These are phyloP conservation scores for Mesorhabditis spiculigera DNA, from an alignment of 2,888 invertebrate species.

Conservation along the genomic window DNA sequence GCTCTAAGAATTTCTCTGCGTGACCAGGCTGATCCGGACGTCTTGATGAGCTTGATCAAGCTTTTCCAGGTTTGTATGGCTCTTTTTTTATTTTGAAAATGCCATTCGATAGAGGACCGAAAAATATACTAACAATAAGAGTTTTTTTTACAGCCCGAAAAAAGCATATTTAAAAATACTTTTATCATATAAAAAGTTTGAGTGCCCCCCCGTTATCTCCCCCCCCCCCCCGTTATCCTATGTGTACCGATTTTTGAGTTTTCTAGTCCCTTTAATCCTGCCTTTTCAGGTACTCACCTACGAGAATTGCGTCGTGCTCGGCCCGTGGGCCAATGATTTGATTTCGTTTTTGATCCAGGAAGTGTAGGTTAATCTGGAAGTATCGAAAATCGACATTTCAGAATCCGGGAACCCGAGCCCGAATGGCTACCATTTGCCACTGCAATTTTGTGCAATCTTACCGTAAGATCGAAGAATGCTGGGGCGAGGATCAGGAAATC, in stretches of 20 bases:
- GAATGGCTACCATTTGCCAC: conserved; percentile 53
- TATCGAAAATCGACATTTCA: too few relatives aligned
- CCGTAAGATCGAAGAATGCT: conserved; percentile 43
- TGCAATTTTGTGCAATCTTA: conserved; percentile 51
- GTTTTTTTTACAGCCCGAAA: too few relatives aligned
- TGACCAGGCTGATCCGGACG: conserved; percentile 50
- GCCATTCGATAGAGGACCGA: too few relatives aligned
- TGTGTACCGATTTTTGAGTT: not conserved
- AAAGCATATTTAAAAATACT: too few relatives aligned
- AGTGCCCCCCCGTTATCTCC: too few relatives aligned
- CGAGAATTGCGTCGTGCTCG: conserved; percentile 36
- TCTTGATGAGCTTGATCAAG: conserved; percentile 47
- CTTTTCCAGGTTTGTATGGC: conserved; percentile 31
- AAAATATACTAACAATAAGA: too few relatives aligned
- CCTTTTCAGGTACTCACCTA: conserved; percentile 39
- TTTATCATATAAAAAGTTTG: too few relatives aligned
- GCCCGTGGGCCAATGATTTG: conserved; percentile 39
- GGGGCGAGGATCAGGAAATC: conserved; percentile 40
- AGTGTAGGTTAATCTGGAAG: conserved; percentile 37
- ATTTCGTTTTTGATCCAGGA: conserved; percentile 42
- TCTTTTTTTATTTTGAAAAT: not conserved
- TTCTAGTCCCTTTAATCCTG: not conserved
- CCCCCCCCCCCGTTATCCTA: too few relatives aligned
- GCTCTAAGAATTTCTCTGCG: conserved; percentile 37
- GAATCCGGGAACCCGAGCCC: conserved; percentile 27